phyloP scores from a whole-genome alignment of 2,888 invertebrate genomes.

The Heteromyza rotundicornis region DNA sequence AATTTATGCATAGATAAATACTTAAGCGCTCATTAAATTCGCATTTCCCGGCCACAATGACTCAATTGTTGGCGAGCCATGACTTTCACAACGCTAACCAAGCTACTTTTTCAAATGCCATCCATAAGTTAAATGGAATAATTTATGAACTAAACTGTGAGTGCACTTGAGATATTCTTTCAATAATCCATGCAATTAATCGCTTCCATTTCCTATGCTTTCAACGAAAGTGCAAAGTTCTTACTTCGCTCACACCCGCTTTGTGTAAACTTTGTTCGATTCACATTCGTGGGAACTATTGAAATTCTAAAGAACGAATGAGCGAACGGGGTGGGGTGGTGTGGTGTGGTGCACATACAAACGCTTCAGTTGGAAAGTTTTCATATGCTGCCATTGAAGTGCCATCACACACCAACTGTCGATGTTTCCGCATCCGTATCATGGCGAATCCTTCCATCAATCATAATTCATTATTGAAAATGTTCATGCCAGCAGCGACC shows the following conservation, averaged over 20 bases:
- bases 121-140: slow-evolving; percentile 5
- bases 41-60: neutral
- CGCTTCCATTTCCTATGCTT: slow-evolving; percentile 1
- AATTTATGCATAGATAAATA: neutral
- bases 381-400: slow-evolving; percentile 1
- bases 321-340: neutral
- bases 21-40: neutral
- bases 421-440: slow-evolving; percentile 4
- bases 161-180: slow-evolving; percentile 7
- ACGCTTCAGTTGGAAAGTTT: neutral
- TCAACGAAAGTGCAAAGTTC: neutral
- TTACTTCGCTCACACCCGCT: neutral
- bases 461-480: slow-evolving; percentile 7
- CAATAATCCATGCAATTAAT: slow-evolving; percentile 12
- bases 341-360: no score
- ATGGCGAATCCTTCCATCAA: slow-evolving; percentile 5
- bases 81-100: neutral
- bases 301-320: neutral
- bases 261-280: neutral
- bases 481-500: slow-evolving; percentile 1
- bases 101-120: neutral
- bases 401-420: slow-evolving; percentile 1
- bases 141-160: slow-evolving; percentile 7
- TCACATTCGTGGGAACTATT: neutral
- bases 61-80: neutral